phyloP scores from a whole-genome alignment of 2,113 vertebrate genomes.

The Corvus cornix region DNA sequence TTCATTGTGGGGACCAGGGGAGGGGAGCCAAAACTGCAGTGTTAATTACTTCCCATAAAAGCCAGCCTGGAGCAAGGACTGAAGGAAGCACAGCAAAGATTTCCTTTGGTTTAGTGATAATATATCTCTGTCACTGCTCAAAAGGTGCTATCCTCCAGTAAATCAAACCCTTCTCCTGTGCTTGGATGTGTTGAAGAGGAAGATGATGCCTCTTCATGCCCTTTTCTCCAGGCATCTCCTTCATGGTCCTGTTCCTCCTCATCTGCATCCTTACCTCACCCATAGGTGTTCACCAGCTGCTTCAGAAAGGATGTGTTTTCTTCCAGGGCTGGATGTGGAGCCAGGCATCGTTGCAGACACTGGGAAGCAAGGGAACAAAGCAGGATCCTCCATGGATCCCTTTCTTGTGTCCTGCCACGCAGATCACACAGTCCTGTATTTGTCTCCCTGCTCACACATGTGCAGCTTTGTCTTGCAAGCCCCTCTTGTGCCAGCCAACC shows the following conservation, averaged over 20 bases:
- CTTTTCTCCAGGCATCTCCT: conserved; percentile 14
- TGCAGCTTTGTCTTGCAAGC: neutral
- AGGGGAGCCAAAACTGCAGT: neutral
- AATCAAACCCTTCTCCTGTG: neutral
- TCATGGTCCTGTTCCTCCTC: conserved; percentile 44
- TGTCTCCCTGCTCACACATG: neutral
- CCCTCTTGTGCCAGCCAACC: neutral
- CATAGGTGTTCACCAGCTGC: conserved; percentile 69
- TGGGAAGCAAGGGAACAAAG: conserved; percentile 73
- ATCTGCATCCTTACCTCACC: neutral
- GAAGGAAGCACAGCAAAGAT: neutral
- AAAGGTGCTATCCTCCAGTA: neutral
- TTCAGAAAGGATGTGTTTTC: conserved; percentile 82
- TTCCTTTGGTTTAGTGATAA: neutral
- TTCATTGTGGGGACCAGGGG: neutral
- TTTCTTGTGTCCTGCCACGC: conserved; percentile 55
- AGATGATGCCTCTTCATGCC: neutral
- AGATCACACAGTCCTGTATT: conserved; percentile 49
- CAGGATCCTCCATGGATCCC: conserved; percentile 56
- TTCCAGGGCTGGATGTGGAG: conserved; percentile 60
- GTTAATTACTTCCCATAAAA: neutral
- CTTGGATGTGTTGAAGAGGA: neutral
- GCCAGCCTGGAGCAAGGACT: neutral
- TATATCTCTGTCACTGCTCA: neutral
- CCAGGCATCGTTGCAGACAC: conserved; percentile 81